A percentile compares a stretch with the other conserved stretches of the same genome.
Conservation (phyloP, 2,888 invertebrate species). For the Apantesis nais region DNA sequence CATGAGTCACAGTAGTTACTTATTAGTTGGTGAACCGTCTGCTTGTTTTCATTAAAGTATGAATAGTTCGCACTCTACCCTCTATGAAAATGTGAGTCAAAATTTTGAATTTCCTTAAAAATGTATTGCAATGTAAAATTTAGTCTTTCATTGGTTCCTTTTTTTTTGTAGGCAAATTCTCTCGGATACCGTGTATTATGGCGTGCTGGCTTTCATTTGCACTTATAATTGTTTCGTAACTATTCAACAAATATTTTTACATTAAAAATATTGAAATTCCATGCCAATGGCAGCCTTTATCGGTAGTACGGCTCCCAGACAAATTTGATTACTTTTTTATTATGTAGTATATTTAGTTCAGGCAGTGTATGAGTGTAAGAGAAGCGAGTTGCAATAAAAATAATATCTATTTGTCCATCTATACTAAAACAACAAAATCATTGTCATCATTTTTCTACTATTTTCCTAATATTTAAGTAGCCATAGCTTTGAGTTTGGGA, state of each 20-base stretch:
- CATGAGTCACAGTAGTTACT: no score
- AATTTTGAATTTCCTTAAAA: not conserved
- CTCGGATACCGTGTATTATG: no score
- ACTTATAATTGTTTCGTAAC: not conserved
- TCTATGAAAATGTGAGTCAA: not conserved
- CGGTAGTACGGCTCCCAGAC: slow-evolving; percentile 3
- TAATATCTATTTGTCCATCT: no score
- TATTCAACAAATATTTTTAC: not conserved
- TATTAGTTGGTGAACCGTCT: no score
- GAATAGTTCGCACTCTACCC: no score
- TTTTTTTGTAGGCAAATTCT: not conserved
- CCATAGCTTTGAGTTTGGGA: no score
- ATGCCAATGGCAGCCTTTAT: slow-evolving; percentile 3
- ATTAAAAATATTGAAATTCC: not conserved
- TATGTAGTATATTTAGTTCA: not conserved
- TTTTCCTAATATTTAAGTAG: no score
- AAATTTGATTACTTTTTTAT: slow-evolving; percentile 8
- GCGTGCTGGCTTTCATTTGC: no score
- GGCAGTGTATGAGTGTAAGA: not conserved
- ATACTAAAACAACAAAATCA: no score
- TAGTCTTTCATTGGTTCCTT: not conserved
- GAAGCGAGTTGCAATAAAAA: not conserved
- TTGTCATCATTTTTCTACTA: no score
- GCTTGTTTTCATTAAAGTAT: no score
- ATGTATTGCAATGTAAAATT: not conserved